Evolutionary conservation across 2,888 invertebrate species (phyloP).

Genomic region (Ashinkailepas kermadecensis): DNA sequence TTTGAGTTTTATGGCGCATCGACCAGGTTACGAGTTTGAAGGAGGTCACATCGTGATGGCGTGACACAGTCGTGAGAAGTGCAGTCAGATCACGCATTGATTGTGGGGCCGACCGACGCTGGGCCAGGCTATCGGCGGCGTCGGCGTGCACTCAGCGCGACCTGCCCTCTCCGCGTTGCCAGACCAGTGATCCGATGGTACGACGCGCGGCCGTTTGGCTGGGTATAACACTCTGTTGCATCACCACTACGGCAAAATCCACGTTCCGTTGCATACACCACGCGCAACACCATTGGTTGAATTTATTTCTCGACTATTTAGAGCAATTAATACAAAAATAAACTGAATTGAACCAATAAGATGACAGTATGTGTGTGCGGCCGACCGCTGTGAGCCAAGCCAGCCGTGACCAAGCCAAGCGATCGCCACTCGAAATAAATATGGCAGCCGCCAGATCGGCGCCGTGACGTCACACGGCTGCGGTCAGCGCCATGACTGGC

Average conservation of each 20-base stretch:
- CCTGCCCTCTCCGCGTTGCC: not conserved
- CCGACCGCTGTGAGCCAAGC: not conserved
- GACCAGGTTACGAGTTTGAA: too few species aligned
- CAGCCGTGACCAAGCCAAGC: not conserved
- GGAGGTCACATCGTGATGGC: too few species aligned
- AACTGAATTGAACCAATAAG: conserved; percentile 5
- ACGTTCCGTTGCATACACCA: not conserved
- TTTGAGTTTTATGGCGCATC: too few species aligned
- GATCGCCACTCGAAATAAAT: too few species aligned
- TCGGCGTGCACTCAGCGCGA: not conserved
- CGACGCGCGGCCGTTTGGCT: not conserved
- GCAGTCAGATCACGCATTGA: too few species aligned
- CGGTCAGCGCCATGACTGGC: too few species aligned
- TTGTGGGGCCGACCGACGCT: too few species aligned
- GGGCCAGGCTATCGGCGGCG: too few species aligned
- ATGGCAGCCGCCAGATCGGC: too few species aligned
- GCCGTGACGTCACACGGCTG: too few species aligned
- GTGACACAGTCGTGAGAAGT: too few species aligned
- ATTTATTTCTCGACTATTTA: not conserved
- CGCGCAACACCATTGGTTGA: not conserved
- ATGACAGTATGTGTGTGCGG: not conserved
- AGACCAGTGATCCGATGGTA: not conserved
- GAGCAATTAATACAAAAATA: conserved; percentile 17
- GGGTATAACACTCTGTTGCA: not conserved
- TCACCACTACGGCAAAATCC: not conserved